Evolutionary conservation across 92 coral and sea anemone species (phyloP).

Genomic region (Hydrozoanthus gracilis): DNA sequence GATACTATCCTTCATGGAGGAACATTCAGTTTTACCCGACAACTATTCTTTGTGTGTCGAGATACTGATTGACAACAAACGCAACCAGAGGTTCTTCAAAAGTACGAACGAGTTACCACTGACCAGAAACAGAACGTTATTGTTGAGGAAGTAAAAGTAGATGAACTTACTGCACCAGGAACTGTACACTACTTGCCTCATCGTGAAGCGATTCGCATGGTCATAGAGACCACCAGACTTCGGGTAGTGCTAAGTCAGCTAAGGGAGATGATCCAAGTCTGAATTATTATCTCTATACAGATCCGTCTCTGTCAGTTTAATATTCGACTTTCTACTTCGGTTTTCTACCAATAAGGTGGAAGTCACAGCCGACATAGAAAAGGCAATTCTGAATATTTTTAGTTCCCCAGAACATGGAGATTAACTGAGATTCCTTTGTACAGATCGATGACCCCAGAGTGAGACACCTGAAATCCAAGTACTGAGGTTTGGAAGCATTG

Average conservation of each 20-base stretch:
- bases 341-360: constrained; percentile 45
- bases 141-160: constrained; percentile 31
- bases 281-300: constrained; percentile 43
- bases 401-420: constrained; percentile 45
- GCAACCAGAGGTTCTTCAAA: constrained; percentile 21
- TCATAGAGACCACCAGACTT: constrained; percentile 56
- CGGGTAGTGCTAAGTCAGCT: constrained; percentile 51
- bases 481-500: constrained; percentile 38
- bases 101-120: constrained; percentile 9
- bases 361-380: constrained; percentile 48
- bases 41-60: constrained; percentile 2
- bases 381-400: constrained; percentile 60
- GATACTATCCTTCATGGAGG: constrained; percentile 36
- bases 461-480: constrained; percentile 30
- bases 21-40: constrained; percentile 27
- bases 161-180: constrained; percentile 11
- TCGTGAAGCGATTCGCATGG: constrained; percentile 51
- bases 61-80: not conserved
- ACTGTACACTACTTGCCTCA: constrained; percentile 59
- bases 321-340: constrained; percentile 47
- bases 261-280: constrained; percentile 49
- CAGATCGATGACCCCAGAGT: not conserved
- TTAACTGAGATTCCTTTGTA: constrained; percentile 29
- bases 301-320: constrained; percentile 47
- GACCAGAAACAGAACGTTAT: constrained; percentile 29